A percentile compares a stretch with the other conserved stretches of the same genome.
phyloP scores from a whole-genome alignment of 2,888 invertebrate genomes.

The Sympetrum striolatum region DNA sequence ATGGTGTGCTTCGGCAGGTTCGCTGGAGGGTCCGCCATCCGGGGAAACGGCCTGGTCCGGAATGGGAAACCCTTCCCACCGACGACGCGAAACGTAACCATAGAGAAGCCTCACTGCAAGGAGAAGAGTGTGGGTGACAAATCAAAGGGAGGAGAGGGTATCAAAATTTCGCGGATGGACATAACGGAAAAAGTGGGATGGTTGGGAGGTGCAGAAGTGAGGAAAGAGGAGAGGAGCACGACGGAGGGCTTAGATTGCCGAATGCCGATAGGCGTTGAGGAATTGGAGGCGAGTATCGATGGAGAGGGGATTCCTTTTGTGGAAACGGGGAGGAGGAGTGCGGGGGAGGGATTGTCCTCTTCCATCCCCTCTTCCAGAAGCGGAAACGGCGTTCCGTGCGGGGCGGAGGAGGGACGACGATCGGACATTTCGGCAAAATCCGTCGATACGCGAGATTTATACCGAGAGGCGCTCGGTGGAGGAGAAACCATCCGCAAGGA shows the following conservation, averaged over 20 bases:
- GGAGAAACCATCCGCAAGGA: background rate
- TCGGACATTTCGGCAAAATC: background rate
- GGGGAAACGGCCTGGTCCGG: background rate
- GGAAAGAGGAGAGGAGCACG: background rate
- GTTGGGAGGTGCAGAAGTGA: background rate
- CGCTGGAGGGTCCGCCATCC: background rate
- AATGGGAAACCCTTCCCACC: background rate
- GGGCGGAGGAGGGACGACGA: background rate
- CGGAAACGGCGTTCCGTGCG: background rate
- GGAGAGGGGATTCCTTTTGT: background rate
- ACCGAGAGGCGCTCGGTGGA: background rate
- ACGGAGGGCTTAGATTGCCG: background rate
- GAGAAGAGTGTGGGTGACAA: background rate
- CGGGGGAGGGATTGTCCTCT: background rate
- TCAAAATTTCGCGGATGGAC: conserved; percentile 25
- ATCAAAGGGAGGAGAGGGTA: background rate
- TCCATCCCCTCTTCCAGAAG: background rate
- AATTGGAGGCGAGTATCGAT: background rate
- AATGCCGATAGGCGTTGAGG: conserved; percentile 5
- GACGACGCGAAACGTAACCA: background rate
- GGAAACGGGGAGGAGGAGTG: background rate
- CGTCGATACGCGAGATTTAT: background rate
- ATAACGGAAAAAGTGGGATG: background rate
- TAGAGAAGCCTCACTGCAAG: background rate
- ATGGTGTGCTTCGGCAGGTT: conserved; percentile 37